Evolutionary conservation across 2,113 vertebrate genomes (phyloP), one percentile per base, ranked within the genome.

Genomic region (Pao palembangensis): DNA sequence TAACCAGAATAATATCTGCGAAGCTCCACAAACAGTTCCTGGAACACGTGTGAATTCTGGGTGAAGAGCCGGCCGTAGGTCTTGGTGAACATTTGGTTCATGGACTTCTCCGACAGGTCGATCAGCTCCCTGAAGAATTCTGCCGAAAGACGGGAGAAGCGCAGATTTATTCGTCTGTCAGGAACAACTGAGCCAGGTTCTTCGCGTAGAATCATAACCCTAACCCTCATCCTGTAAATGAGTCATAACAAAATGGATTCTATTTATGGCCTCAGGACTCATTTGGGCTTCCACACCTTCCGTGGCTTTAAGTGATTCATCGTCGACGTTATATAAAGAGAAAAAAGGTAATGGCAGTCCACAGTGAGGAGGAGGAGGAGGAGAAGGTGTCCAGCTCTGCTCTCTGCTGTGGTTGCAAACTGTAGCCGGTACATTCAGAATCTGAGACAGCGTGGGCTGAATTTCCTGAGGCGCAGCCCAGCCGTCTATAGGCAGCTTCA

Each of bases 71-170:
- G 90, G 43, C 94, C 93, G 3, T 94, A 96, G 57, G 93, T 94
- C 73, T 91, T 92, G 15, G 91, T 93, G 73, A 94, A 94, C 92
- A 95, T 93, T 87, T 92, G 89, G 68, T 93, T 90, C 88, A 94
- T 91, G 2, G 92, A 92, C 75, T 90, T 93, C 82, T 96, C 93
- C 0, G 93, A 92, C 47, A 91, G 66, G 17, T 91, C 91, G 52
- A 95, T 93, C 34, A 94, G 88, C 80, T 94, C 94, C 60, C 86
- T 87, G 85, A 95, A 95, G 75, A 94, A 93, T 70, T 94, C 94
- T 95, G 84, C 47, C 58, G 41, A 69, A 65, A 83, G 20, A 70
- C 23, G 64, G 21, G 28, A 75, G 34, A 42, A 8, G 20, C 59
- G 77, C 51, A 66, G 51, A 62, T 49, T 38, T 38, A 53, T 43